Base-by-base conservation (phyloP, 1,140 invertebrate species). In the Rhynchophorus ferrugineus region DNA sequence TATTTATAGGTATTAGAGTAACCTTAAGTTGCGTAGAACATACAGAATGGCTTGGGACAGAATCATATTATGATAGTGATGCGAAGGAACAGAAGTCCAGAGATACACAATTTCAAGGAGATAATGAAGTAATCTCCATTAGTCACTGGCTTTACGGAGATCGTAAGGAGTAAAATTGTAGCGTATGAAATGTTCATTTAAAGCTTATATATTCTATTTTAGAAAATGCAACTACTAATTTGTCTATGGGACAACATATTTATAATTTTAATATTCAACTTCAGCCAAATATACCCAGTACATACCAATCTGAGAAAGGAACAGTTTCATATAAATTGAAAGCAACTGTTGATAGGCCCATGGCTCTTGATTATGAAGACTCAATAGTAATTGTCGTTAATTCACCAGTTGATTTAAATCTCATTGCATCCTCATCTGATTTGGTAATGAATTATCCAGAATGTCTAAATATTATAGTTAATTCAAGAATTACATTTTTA, bases 321-420 rank as follows among this genome's bases (percentile, higher is more conserved):
- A 44, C 38, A 17, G 44, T 63, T 14, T 34, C 43, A 6, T 63
- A 55, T 9, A 59, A 57, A 34, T 6, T 63, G n/a, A 51, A 34
- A 37, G 59, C 59, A 17, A 52, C 53, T 22, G 57, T 63, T 13
- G 61, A 61, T 21, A 41, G 59, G 44, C 59, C 59, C 29, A 53
- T 62, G 57, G 53, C 54, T 1, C 38, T 52, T 11, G 61, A 63
- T 42, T 61, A 57, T 50, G 48, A 61, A 44, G 61, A 61, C 44
- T 9, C 55, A 34, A 35, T 57, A 9, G 29, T 61, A 19, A 44
- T 63, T 43, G 20, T 53, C 5, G 49, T 63, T 6, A 24, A 46
- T 2, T 49, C 61, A 3, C 59, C 59, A 19, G 41, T 63, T 29
- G 59, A 61, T 54, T 50, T 61, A 21, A 56, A 59, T 34, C 21